These are phyloP conservation scores for Eremobia ochroleuca DNA, from an alignment of 2,888 invertebrate genomes.

Conservation along the genomic window DNA sequence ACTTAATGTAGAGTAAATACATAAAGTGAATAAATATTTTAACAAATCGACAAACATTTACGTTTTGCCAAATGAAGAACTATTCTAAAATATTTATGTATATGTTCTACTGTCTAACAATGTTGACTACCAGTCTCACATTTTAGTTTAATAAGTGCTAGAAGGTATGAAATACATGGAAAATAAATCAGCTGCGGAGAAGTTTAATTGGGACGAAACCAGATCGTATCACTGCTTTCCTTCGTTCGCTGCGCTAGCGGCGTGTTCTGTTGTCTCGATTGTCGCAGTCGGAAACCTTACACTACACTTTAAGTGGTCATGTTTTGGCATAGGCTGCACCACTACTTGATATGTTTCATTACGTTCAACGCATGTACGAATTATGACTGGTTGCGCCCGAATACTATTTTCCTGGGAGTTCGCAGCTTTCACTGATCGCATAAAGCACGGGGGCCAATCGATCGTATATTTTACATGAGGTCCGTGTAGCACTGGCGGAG, in stretches of 20 bases:
- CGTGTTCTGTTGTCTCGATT: conserved; percentile 67
- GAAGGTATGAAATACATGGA: conserved; percentile 87
- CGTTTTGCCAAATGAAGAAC: conserved; percentile 86
- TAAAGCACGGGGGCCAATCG: conserved; percentile 79
- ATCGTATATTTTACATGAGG: conserved; percentile 78
- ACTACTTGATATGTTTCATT: conserved; percentile 91
- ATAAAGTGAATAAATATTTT: conserved; percentile 83
- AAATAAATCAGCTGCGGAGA: conserved; percentile 87
- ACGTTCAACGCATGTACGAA: conserved; percentile 84
- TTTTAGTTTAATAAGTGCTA: conserved; percentile 90
- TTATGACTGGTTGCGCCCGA: conserved; percentile 88
- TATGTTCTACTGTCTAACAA: conserved; percentile 90
- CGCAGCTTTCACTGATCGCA: conserved; percentile 85
- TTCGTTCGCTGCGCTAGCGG: conserved; percentile 72
- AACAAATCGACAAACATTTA: conserved; percentile 85
- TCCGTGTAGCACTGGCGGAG: conserved; percentile 82
- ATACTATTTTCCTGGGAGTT: conserved; percentile 78
- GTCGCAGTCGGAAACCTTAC: conserved; percentile 83
- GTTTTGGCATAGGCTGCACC: conserved; percentile 86
- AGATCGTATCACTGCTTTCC: conserved; percentile 81
- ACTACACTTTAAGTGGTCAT: conserved; percentile 88
- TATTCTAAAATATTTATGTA: conserved; percentile 88
- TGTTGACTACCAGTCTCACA: conserved; percentile 91
- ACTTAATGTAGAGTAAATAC: conserved; percentile 82
- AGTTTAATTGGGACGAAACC: conserved; percentile 87